Evolutionary conservation across 2,797 vertebrate species (phyloP), one percentile per base, ranked within the genome.

Genomic region (Manis crassicaudata): DNA sequence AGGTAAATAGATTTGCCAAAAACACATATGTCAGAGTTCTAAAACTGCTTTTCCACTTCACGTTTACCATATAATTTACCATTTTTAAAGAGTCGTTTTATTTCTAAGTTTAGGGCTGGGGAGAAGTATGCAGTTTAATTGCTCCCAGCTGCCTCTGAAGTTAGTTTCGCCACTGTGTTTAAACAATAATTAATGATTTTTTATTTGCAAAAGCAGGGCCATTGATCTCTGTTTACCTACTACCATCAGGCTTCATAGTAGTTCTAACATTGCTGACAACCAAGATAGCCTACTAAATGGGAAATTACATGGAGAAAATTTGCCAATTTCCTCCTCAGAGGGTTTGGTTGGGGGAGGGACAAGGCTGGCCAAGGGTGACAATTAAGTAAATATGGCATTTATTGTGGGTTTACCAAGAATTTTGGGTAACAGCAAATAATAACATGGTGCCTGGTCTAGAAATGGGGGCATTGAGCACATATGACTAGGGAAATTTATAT

Each of bases 1-100:
- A 94, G 67, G 65, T 90, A 56, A 93, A 79, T 54, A n/a, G 63
- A 83, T 88, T 95, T 96, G 94, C 93, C 92, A 96, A 90, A 90
- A 97, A 73, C 43, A 81, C 25, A 80, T 65, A 85, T 88, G 43
- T 70, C 58, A 37, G 23, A 86, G 63, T 82, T 93, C 82, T 92
- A n/a, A 96, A 94, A 93, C 58, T 83, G 29, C 16, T 54, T 91
- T 95, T 92, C 65, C 65, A 35, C 40, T 96, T 95, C n/a, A 23
- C 23, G 76, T 82, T 96, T 95, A 75, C 56, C 65, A 97, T 52
- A 95, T 77, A 91, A 67, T 63, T 81, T 94, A 72, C n/a, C 43
- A 76, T 82, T 97, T 94, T 72, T 72, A 76, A 96, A 35, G n/a
- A 82, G 50, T 88, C 54, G 56, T 85, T 94, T 97, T 92, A 95